A percentile compares a stretch with the other conserved stretches of the same genome.
Conservation (phyloP, 2,797 vertebrate species). For the Threskiornis aethiopicus region DNA sequence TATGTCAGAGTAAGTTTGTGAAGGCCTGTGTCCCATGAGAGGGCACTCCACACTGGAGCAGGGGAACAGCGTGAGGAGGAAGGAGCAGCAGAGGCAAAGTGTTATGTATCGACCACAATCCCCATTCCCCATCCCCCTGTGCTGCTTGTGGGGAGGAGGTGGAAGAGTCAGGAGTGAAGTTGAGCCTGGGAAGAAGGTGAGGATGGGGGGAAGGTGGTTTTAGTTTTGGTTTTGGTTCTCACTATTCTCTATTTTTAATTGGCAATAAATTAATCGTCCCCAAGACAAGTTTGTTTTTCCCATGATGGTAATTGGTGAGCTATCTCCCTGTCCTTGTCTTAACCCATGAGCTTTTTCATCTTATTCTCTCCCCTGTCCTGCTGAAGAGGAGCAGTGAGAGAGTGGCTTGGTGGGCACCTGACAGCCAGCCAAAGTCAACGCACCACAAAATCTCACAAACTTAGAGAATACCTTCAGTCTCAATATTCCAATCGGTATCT, state of each 20-base stretch:
- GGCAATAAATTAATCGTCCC: not conserved
- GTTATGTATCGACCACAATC: not conserved
- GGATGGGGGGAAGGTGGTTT: not conserved
- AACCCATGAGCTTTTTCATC: not conserved
- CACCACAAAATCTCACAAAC: not conserved
- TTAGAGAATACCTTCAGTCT: not conserved
- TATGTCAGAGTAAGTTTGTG: too few species aligned
- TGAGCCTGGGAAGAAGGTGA: not conserved
- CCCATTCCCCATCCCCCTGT: not conserved
- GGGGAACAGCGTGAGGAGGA: not conserved
- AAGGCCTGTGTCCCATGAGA: too few species aligned
- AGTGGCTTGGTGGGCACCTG: not conserved
- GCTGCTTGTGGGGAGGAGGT: not conserved
- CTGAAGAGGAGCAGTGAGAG: not conserved
- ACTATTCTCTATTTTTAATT: not conserved
- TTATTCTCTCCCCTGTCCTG: not conserved
- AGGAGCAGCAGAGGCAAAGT: not conserved
- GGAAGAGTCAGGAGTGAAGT: not conserved
- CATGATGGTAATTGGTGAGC: not conserved
- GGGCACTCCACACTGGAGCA: not conserved
- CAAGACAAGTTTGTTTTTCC: not conserved
- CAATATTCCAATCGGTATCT: not conserved
- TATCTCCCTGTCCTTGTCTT: not conserved
- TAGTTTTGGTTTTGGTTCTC: not conserved
- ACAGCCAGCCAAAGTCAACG: not conserved